Percentiles rank a stretch among this genome's conserved stretches.
phyloP scores from a whole-genome alignment of 2,888 invertebrate species.

The Torymus texanus region DNA sequence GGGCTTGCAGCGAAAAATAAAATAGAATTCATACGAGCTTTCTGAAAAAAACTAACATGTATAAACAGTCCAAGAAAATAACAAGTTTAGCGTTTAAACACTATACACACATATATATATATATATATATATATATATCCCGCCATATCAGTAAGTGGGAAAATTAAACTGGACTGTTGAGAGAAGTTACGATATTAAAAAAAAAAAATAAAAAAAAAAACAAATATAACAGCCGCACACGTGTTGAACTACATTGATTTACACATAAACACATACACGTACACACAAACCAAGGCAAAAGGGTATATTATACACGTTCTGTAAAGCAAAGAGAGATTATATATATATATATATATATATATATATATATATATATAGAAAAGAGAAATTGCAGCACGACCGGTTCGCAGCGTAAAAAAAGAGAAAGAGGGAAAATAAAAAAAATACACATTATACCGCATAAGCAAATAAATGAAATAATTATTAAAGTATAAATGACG shows the following conservation, averaged over 20 bases:
- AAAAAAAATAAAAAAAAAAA: too few species aligned
- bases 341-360: background rate
- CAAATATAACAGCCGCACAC: too few species aligned
- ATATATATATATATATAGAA: background rate
- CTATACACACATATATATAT: background rate
- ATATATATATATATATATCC: constrained; percentile 2
- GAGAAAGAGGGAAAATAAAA: constrained; percentile 26
- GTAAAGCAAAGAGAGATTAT: constrained; percentile 6
- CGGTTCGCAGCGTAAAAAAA: constrained; percentile 47
- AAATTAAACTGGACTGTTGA: constrained; percentile 9
- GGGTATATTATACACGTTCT: constrained; percentile 9
- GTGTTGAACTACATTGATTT: too few species aligned
- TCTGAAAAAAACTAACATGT: constrained; percentile 11
- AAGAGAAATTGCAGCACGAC: constrained; percentile 40
- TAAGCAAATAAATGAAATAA: constrained; percentile 22
- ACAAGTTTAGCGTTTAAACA: constrained; percentile 27
- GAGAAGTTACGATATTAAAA: background rate
- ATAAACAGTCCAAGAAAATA: constrained; percentile 22
- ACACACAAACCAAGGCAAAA: background rate
- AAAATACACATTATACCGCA: constrained; percentile 10
- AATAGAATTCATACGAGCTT: constrained; percentile 46
- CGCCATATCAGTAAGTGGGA: constrained; percentile 42
- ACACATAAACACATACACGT: too few species aligned
- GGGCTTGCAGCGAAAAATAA: constrained; percentile 15
- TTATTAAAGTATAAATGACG: constrained; percentile 20